Evolutionary conservation across 35 echinoderm and acorn worm genomes (phyloP).

Genomic region (Diadema setosum): DNA sequence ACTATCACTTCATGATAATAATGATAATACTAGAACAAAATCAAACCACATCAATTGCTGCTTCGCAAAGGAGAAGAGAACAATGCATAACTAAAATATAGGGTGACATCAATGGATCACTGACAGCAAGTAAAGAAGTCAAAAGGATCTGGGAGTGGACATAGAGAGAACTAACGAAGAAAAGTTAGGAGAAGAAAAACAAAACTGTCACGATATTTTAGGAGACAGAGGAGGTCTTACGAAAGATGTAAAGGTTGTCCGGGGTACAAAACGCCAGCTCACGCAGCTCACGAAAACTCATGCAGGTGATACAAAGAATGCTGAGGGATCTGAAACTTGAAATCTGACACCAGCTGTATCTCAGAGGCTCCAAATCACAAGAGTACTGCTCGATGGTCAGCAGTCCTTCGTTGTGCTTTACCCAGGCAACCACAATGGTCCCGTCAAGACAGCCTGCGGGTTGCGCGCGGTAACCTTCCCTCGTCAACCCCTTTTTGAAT

Average conservation of each 20-base stretch:
- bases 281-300: background rate
- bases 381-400: constrained; percentile 10
- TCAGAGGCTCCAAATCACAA: background rate
- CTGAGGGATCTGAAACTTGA: background rate
- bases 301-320: background rate
- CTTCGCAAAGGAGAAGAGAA: no score
- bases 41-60: no score
- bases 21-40: no score
- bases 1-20: no score
- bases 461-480: background rate
- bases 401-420: background rate
- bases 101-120: no score
- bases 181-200: no score
- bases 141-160: no score
- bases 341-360: background rate
- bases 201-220: no score
- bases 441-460: background rate
- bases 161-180: no score
- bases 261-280: background rate
- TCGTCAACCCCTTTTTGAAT: background rate
- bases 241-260: background rate
- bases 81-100: no score
- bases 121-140: no score
- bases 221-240: background rate
- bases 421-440: background rate